phyloP scores from a whole-genome alignment of 2,888 invertebrate genomes.

The Sinodicranocentrus sp. region DNA sequence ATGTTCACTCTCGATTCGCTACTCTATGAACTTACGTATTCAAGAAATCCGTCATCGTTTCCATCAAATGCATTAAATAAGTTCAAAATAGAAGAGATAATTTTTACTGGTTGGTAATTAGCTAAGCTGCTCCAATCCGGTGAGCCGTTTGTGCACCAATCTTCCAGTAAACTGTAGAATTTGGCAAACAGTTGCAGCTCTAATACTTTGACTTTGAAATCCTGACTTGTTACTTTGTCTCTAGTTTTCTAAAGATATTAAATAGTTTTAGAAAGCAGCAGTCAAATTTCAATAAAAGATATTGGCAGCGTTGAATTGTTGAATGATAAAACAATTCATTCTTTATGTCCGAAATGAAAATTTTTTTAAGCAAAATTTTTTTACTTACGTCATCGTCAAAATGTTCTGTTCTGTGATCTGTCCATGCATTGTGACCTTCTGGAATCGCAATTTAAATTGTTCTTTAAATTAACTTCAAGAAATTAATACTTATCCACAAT shows the following conservation, averaged over 20 bases:
- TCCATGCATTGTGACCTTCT: slow-evolving; percentile 58
- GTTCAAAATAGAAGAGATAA: slow-evolving; percentile 28
- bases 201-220: slow-evolving; percentile 4
- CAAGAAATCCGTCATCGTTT: slow-evolving; percentile 51
- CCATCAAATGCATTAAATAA: slow-evolving; percentile 52
- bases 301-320: too few relatives aligned
- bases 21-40: too few relatives aligned
- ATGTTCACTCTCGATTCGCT: neutral
- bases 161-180: slow-evolving; percentile 11
- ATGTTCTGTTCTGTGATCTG: neutral
- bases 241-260: too few relatives aligned
- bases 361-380: too few relatives aligned
- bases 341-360: too few relatives aligned
- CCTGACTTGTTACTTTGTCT: neutral
- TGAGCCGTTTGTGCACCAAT: neutral
- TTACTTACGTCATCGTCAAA: neutral
- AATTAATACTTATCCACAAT: too few relatives aligned
- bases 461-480: too few relatives aligned
- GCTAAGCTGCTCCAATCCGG: neutral
- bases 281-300: too few relatives aligned
- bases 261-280: too few relatives aligned
- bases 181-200: slow-evolving; percentile 41
- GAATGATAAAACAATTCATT: too few relatives aligned
- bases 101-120: slow-evolving; percentile 28
- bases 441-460: neutral